phyloP scores from a whole-genome alignment of 2,797 vertebrate species.

The Rhodeus uyekii region DNA sequence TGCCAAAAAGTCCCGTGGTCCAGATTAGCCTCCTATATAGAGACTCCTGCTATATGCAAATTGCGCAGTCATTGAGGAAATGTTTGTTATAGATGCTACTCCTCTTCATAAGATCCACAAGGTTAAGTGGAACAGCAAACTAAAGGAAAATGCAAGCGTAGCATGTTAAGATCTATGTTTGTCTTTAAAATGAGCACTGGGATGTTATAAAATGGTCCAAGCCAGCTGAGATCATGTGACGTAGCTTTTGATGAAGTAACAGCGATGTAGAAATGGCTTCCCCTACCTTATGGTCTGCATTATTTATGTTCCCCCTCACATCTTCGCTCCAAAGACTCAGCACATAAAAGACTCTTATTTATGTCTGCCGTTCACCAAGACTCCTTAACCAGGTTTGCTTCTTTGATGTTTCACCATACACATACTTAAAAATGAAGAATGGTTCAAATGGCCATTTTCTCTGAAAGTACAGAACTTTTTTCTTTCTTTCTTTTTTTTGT shows the following conservation, averaged over 20 bases:
- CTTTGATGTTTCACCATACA: background rate
- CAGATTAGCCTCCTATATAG: background rate
- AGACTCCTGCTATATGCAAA: conserved; percentile 7
- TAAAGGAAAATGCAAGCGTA: conserved; percentile 54
- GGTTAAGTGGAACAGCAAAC: conserved; percentile 25
- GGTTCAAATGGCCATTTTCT: too few species aligned
- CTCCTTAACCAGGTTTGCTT: conserved; percentile 13
- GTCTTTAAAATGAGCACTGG: conserved; percentile 25
- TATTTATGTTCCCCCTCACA: conserved; percentile 50
- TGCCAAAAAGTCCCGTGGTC: background rate
- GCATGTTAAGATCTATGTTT: conserved; percentile 38
- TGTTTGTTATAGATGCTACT: conserved; percentile 24
- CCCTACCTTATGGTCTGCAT: conserved; percentile 46
- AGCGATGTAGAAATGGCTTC: conserved; percentile 43
- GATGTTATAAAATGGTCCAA: conserved; percentile 30
- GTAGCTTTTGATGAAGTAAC: conserved; percentile 44
- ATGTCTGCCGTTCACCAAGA: conserved; percentile 33
- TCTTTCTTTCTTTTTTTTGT: too few species aligned
- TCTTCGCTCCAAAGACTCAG: conserved; percentile 30
- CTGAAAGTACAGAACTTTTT: too few species aligned
- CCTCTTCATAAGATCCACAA: conserved; percentile 58
- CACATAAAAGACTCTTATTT: conserved; percentile 50
- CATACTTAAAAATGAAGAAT: conserved; percentile 25
- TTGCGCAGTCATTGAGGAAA: conserved; percentile 5
- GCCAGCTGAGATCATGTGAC: conserved; percentile 35